Percentiles rank a stretch among this genome's conserved stretches.
Evolutionary conservation across 2,797 vertebrate species (phyloP).

Genomic region (Triplophysa bombifrons): DNA sequence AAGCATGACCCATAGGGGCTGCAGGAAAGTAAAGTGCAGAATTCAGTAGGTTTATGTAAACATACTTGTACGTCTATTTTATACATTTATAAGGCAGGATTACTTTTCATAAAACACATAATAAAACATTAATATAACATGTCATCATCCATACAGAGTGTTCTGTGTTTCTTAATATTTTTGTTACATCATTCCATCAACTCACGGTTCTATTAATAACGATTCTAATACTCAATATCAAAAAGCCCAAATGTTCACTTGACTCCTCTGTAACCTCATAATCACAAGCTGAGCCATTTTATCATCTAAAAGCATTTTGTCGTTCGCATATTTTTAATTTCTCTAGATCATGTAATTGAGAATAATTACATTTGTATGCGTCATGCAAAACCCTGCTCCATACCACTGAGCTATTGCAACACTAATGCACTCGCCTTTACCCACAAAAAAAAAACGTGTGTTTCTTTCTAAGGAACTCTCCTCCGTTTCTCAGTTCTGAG

Average conservation of each 20-base stretch:
- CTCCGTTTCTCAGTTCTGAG: constrained; percentile 28
- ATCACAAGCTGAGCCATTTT: constrained; percentile 45
- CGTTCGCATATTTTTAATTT: constrained; percentile 47
- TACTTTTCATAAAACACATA: no score
- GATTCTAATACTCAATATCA: constrained; percentile 23
- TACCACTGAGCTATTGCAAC: constrained; percentile 45
- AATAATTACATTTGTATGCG: constrained; percentile 5
- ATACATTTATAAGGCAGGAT: no score
- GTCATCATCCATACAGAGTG: neutral
- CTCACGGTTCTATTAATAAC: constrained; percentile 18
- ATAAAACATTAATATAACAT: neutral
- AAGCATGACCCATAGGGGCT: no score
- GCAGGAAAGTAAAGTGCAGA: no score
- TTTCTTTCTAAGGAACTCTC: constrained; percentile 44
- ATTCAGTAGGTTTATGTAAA: no score
- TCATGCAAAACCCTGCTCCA: constrained; percentile 18
- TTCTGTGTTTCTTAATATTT: neutral
- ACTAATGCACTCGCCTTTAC: constrained; percentile 42
- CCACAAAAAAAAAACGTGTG: constrained; percentile 35
- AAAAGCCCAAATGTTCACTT: constrained; percentile 46
- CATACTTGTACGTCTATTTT: no score
- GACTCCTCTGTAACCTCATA: constrained; percentile 38
- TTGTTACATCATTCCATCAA: neutral
- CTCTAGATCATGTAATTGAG: neutral
- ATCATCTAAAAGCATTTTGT: constrained; percentile 48